Base-by-base conservation (phyloP, 1,140 invertebrate species). In the Philopotamus ludificatus region DNA sequence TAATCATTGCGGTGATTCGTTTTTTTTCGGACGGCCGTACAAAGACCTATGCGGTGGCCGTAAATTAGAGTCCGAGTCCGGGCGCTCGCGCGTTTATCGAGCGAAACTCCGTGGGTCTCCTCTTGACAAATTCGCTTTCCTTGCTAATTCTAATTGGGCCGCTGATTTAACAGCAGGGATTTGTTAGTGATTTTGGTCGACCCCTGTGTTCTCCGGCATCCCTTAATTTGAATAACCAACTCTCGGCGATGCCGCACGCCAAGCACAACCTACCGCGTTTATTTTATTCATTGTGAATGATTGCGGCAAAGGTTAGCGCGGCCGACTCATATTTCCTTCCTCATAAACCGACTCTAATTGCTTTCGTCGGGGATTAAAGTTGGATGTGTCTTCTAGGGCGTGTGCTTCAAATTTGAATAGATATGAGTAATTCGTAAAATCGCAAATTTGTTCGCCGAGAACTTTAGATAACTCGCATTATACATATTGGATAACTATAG, bases 141-240 rank as follows among this genome's bases (percentile, higher is more conserved):
- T 57, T 60, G 25, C 55, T 65, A 65, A 65, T 51, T 60, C 41
- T 59, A 59, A 65, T 65, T 65, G 45, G 54, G 44, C 63, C 54
- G 41, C 63, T 57, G 63, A 65, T 54, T 65, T 65, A 25, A 58
- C 53, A 54, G 45, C 39, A 54, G 20, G 44, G 55, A 65, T 65
- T 51, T 65, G 59, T 59, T 65, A 65, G 63, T 51, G 63, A 65
- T 65, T 65, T 65, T 44, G 45, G 28, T 39, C 25, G 44, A 34
- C 60, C 28, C 28, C 12, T 34, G 12, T 4, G 4, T 4, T 34
- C 12, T 12, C 12, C 28, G 28, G 28, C 28, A 34, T 34, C 28
- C 28, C 28, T 34, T 34, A 50, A 21, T 50, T 50, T 50, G 47
- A n/a, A 50, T 50, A 50, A 50, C 47, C 47, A 12, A 50, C n/a